phyloP scores from a whole-genome alignment of 2,797 vertebrate species.

The Gambelia wislizenii region DNA sequence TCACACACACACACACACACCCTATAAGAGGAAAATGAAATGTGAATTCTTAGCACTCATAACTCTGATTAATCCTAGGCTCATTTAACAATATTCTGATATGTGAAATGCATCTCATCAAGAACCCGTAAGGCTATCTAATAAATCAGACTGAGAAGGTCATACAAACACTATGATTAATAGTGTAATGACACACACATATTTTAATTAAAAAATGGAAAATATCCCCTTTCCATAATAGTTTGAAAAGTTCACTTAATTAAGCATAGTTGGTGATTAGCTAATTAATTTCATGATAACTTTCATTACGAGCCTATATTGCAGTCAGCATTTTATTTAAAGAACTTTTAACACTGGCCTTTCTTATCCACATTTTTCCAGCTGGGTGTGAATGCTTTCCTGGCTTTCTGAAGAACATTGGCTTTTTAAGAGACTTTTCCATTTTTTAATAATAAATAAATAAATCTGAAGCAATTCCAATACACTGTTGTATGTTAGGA shows the following conservation, averaged over 20 bases:
- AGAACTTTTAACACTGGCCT: constrained; percentile 21
- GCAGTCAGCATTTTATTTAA: constrained; percentile 35
- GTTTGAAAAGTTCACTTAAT: constrained; percentile 43
- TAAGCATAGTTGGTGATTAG: constrained; percentile 45
- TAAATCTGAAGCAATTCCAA: background rate
- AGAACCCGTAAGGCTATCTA: constrained; percentile 16
- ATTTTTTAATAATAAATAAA: background rate
- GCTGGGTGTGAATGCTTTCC: background rate
- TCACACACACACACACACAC: background rate
- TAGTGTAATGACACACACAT: background rate
- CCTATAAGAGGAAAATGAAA: background rate
- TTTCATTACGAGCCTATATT: constrained; percentile 38
- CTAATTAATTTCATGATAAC: constrained; percentile 47
- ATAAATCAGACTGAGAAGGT: constrained; percentile 29
- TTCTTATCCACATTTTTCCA: constrained; percentile 22
- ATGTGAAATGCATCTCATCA: constrained; percentile 18
- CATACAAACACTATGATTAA: constrained; percentile 28
- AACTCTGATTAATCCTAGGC: constrained; percentile 18
- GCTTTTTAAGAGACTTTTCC: background rate
- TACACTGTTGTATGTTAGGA: background rate
- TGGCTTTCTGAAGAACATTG: constrained; percentile 8
- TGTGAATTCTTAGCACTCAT: background rate
- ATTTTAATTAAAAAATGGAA: constrained; percentile 48
- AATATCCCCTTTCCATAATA: constrained; percentile 24
- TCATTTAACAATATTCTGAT: constrained; percentile 38